phyloP scores from a whole-genome alignment of 2,113 vertebrate species.

The Elephas maximus region DNA sequence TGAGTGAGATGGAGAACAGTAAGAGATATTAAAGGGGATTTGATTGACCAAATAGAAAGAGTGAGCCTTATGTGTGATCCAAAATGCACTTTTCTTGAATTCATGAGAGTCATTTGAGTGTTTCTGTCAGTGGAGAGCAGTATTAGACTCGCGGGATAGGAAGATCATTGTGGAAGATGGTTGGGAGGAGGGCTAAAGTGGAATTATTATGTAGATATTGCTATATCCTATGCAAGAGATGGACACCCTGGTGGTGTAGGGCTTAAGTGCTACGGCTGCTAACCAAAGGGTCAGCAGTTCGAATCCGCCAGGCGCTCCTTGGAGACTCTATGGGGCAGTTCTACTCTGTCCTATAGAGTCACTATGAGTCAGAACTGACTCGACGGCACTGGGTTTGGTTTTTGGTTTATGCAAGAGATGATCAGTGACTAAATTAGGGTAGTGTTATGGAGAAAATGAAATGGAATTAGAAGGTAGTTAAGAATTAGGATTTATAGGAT shows the following conservation, averaged over 20 bases:
- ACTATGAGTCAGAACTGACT: too few relatives aligned
- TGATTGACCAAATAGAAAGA: slow-evolving; percentile 1
- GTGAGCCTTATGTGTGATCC: background rate
- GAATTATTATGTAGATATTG: background rate
- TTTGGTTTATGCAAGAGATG: background rate
- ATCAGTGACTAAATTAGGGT: background rate
- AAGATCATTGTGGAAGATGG: background rate
- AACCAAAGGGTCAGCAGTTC: too few relatives aligned
- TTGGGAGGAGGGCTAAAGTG: background rate
- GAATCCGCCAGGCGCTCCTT: too few relatives aligned
- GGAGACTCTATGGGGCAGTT: too few relatives aligned
- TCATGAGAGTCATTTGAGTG: background rate
- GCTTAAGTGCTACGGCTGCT: too few relatives aligned
- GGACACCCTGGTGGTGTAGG: too few relatives aligned
- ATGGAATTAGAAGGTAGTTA: background rate
- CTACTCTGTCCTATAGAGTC: too few relatives aligned
- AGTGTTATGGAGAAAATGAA: background rate
- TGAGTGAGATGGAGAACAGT: background rate
- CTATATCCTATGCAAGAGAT: background rate
- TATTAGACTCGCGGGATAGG: background rate
- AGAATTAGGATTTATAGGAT: background rate
- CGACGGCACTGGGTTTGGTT: too few relatives aligned
- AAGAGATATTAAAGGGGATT: slow-evolving; percentile 24
- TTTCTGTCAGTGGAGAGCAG: background rate
- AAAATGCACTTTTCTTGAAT: background rate